phyloP scores from a whole-genome alignment of 2,113 vertebrate genomes.

The Vidua macroura region DNA sequence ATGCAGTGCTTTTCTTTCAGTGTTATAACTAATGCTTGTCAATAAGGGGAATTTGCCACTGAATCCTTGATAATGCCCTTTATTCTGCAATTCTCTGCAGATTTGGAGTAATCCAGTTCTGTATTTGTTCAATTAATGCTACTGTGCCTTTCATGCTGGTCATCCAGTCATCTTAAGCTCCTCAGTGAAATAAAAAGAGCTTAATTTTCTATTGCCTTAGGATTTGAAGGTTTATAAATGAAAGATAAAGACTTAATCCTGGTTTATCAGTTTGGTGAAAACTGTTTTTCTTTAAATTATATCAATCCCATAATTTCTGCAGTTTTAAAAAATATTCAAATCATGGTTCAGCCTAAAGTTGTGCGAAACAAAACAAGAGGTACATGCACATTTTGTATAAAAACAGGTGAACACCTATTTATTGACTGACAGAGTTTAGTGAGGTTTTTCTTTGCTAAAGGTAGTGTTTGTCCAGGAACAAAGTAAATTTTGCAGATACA shows the following conservation, averaged over 20 bases:
- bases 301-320: conserved; percentile 53
- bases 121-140: conserved; percentile 66
- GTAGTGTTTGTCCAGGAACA: neutral
- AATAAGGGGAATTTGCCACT: conserved; percentile 20
- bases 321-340: conserved; percentile 43
- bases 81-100: conserved; percentile 62
- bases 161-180: conserved; percentile 56
- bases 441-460: neutral
- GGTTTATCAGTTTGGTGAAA: conserved; percentile 32
- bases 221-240: conserved; percentile 21
- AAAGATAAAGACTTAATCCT: conserved; percentile 58
- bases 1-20: conserved; percentile 12
- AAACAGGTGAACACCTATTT: neutral
- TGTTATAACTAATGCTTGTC: conserved; percentile 42
- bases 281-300: conserved; percentile 50
- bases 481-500: neutral
- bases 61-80: conserved; percentile 62
- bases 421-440: neutral
- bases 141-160: conserved; percentile 43
- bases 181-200: conserved; percentile 58
- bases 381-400: neutral
- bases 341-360: neutral
- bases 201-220: conserved; percentile 50
- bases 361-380: neutral
- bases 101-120: conserved; percentile 61